Base-by-base conservation (phyloP, 2,888 invertebrate species). In the Athalia rosae region DNA sequence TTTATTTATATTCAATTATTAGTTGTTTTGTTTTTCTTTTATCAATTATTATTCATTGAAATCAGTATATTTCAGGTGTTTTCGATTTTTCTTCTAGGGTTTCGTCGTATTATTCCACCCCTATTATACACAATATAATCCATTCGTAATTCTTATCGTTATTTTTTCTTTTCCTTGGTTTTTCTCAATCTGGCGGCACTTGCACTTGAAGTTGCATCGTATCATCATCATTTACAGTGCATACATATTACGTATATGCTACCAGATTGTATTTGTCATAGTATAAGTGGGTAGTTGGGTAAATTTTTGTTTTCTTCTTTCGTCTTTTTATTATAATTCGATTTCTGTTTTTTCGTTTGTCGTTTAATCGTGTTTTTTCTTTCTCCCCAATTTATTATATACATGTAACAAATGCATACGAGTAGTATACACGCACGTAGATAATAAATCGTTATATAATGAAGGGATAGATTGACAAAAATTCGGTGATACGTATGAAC, bases 401-500 rank as follows among this genome's bases (percentile, higher is more conserved):
- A n/a, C n/a, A n/a, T n/a, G n/a, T n/a, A n/a, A n/a, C n/a, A n/a
- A n/a, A n/a, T n/a, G n/a, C n/a, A n/a, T n/a, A n/a, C n/a, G n/a
- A n/a, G n/a, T n/a, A n/a, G n/a, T n/a, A n/a, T 59, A n/a, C 13
- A 59, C n/a, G 59, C 59, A n/a, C 4, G 59, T 59, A 13, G 6
- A 4, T 9, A 4, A n/a, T 59, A 11, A 3, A 13, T 59, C 7
- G n/a, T 59, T 59, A 13, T 13, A 79, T 81, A 79, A 79, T 80
- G 45, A 9, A 8, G 45, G 13, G 48, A 15, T 83, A 82, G 83
- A 83, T 82, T 82, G 82, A 83, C 83, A 82, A 80, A 83, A 83
- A 81, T 84, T 84, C 82, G 83, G 84, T 83, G 84, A 81, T 83
- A 83, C 2, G 28, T 2, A 28, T 2, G 28, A 28, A 28, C 84